These are phyloP conservation scores for Drosophila helvetica DNA, from an alignment of 2,888 invertebrate genomes.

Conservation along the genomic window DNA sequence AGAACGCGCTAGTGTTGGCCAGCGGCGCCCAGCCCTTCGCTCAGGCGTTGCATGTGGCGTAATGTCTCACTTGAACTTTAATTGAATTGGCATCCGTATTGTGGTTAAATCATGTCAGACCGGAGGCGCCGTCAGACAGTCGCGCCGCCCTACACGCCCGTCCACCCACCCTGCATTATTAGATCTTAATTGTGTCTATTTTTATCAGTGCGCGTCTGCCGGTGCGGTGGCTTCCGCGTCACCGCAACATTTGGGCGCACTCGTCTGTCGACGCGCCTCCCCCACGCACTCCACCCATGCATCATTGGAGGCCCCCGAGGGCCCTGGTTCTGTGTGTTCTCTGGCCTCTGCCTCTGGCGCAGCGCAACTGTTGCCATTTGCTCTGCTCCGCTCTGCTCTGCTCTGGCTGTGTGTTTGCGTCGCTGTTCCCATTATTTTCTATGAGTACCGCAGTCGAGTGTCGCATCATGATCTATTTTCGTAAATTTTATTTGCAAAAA, in stretches of 20 bases:
- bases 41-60: constrained; percentile 56
- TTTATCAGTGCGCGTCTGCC: constrained; percentile 67
- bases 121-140: constrained; percentile 10
- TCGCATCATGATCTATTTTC: constrained; percentile 75
- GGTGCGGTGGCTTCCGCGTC: constrained; percentile 62
- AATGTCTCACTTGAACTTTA: constrained; percentile 61
- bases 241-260: constrained; percentile 36
- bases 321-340: constrained; percentile 12
- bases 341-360: constrained; percentile 8
- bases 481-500: constrained; percentile 71
- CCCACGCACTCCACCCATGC: constrained; percentile 23
- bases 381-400: constrained; percentile 14
- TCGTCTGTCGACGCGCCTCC: constrained; percentile 25
- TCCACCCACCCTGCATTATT: constrained; percentile 60
- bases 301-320: constrained; percentile 9
- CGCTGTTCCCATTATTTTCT: constrained; percentile 53
- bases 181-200: constrained; percentile 79
- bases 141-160: constrained; percentile 11
- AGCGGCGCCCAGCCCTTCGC: constrained; percentile 1
- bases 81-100: constrained; percentile 69
- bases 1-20: constrained; percentile 18
- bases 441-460: constrained; percentile 50
- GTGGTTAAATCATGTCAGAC: constrained; percentile 29
- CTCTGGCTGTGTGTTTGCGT: neutral
- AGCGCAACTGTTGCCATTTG: constrained; percentile 39